These are phyloP conservation scores for Dorcus parallelipipedus DNA, from an alignment of 2,888 invertebrate genomes.

Conservation along the genomic window DNA sequence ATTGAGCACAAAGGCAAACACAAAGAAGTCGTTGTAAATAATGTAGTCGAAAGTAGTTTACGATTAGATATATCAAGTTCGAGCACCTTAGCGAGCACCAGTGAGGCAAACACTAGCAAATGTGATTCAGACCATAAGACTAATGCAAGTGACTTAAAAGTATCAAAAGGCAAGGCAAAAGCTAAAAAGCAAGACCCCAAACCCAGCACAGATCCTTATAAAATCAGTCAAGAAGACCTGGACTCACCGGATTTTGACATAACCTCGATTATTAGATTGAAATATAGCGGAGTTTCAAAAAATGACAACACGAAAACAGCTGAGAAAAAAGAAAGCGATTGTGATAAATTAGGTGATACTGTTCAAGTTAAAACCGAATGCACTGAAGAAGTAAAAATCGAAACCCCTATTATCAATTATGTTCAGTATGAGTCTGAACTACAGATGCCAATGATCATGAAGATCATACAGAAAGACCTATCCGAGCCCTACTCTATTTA, in stretches of 20 bases:
- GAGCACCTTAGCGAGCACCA: conserved; percentile 12
- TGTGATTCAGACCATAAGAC: conserved; percentile 9
- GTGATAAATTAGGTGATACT: conserved; percentile 13
- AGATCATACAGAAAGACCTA: conserved; percentile 96
- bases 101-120: conserved; percentile 9
- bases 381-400: conserved; percentile 12
- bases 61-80: neutral
- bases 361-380: conserved; percentile 6
- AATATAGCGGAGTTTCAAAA: conserved; percentile 26
- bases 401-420: conserved; percentile 50
- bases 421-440: conserved; percentile 89
- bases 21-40: neutral
- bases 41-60: neutral
- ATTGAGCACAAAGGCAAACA: neutral
- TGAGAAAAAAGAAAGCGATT: conserved; percentile 27
- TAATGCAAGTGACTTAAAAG: conserved; percentile 19
- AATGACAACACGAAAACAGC: conserved; percentile 26
- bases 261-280: conserved; percentile 24
- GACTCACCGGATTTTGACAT: conserved; percentile 28
- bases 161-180: conserved; percentile 24
- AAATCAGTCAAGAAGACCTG: conserved; percentile 12
- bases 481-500: conserved; percentile 99
- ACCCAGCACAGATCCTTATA: conserved; percentile 6
- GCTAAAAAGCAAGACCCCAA: conserved; percentile 24
- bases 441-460: conserved; percentile 99